phyloP scores from a whole-genome alignment of 2,797 vertebrate species.

The Lepilemur septentrionalis region DNA sequence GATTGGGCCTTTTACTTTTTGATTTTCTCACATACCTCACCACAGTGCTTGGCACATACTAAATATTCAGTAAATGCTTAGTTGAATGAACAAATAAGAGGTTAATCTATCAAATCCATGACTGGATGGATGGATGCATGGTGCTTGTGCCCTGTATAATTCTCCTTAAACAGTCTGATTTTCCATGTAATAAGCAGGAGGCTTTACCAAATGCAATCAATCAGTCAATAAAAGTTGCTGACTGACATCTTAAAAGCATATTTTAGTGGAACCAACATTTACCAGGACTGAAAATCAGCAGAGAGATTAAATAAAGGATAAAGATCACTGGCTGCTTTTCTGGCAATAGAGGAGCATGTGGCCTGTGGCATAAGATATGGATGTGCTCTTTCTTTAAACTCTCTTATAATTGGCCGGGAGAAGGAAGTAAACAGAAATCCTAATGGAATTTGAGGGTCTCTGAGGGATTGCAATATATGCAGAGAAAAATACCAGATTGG shows the following conservation, averaged over 20 bases:
- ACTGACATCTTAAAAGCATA: slow-evolving; percentile 40
- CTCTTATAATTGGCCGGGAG: slow-evolving; percentile 48
- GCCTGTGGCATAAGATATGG: slow-evolving; percentile 20
- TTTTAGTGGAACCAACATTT: slow-evolving; percentile 38
- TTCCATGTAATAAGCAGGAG: background rate
- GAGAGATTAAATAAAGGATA: slow-evolving; percentile 61
- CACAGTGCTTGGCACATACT: background rate
- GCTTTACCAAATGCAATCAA: background rate
- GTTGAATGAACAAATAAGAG: background rate
- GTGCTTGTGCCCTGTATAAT: background rate
- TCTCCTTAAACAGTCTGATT: background rate
- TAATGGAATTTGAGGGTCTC: slow-evolving; percentile 71
- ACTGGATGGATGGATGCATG: background rate
- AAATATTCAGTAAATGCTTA: background rate
- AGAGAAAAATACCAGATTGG: slow-evolving; percentile 64
- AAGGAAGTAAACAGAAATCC: slow-evolving; percentile 73
- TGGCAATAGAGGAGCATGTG: slow-evolving; percentile 52
- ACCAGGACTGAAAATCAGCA: slow-evolving; percentile 34
- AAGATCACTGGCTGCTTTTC: slow-evolving; percentile 26
- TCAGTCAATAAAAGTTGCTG: background rate
- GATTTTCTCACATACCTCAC: background rate
- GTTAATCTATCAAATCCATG: background rate
- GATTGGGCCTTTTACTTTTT: background rate
- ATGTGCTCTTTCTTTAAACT: slow-evolving; percentile 50
- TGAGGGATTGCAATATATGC: slow-evolving; percentile 28